Percentiles rank a stretch among this genome's conserved stretches.
Conservation (phyloP, 2,888 invertebrate genomes). For the Salticus scenicus region DNA sequence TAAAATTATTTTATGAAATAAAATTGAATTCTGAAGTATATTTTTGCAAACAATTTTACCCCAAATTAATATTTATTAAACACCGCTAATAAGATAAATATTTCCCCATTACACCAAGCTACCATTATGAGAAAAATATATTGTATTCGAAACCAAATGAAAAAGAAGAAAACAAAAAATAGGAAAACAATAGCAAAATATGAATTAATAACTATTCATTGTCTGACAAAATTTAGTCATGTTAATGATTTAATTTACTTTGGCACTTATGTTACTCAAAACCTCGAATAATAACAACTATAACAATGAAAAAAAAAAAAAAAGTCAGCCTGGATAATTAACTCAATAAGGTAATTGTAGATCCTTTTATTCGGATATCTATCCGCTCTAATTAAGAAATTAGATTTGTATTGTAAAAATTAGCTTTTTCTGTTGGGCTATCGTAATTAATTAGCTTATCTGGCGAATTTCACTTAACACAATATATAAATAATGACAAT, state of each 20-base stretch:
- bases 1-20: too few relatives aligned
- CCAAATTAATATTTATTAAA: too few relatives aligned
- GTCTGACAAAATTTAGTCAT: too few relatives aligned
- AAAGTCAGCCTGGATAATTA: not conserved
- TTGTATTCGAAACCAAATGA: too few relatives aligned
- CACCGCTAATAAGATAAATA: too few relatives aligned
- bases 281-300: not conserved
- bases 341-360: not conserved
- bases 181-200: too few relatives aligned
- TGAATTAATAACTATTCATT: too few relatives aligned
- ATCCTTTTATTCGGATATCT: not conserved
- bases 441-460: not conserved
- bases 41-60: too few relatives aligned
- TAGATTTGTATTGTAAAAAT: constrained; percentile 16
- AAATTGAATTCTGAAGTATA: too few relatives aligned
- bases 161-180: too few relatives aligned
- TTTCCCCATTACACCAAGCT: too few relatives aligned
- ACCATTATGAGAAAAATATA: too few relatives aligned
- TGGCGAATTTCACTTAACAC: not conserved
- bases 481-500: not conserved
- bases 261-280: not conserved
- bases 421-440: not conserved
- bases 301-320: not conserved
- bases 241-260: not conserved
- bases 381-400: constrained; percentile 10